These are phyloP conservation scores for Macrotis lagotis DNA, from an alignment of 2,113 vertebrate species.

Conservation along the genomic window DNA sequence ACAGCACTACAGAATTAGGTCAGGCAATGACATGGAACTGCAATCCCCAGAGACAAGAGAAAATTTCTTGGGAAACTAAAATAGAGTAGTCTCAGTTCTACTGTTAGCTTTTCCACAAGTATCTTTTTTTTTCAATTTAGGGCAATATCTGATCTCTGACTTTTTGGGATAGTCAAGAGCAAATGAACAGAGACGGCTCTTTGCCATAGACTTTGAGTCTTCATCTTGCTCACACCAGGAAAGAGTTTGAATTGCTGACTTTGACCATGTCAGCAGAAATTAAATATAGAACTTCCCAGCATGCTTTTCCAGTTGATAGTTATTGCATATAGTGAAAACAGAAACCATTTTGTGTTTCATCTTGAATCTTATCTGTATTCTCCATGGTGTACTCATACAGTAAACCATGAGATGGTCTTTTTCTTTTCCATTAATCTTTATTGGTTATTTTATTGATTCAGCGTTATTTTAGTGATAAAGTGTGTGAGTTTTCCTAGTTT, in stretches of 20 bases:
- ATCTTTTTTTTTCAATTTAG: neutral
- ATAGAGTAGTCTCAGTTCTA: conserved; percentile 1
- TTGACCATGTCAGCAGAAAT: conserved; percentile 2
- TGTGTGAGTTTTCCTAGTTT: neutral
- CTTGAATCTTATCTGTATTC: conserved; percentile 26
- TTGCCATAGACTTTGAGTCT: neutral
- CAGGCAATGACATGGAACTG: neutral
- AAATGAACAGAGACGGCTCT: neutral
- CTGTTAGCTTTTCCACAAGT: neutral
- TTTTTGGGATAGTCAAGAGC: neutral
- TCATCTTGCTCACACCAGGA: neutral
- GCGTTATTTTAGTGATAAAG: conserved; percentile 25
- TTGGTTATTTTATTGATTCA: conserved; percentile 39
- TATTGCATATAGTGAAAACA: neutral
- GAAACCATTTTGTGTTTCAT: neutral
- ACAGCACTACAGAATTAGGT: neutral
- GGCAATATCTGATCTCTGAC: neutral
- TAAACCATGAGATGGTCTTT: neutral
- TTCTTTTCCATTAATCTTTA: conserved; percentile 48
- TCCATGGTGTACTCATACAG: neutral
- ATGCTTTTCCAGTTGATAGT: neutral
- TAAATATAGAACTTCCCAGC: neutral
- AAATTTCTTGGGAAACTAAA: neutral
- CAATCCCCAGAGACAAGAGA: neutral
- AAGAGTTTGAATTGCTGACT: neutral